phyloP scores from a whole-genome alignment of 2,888 invertebrate species.

The Spodoptera exigua region DNA sequence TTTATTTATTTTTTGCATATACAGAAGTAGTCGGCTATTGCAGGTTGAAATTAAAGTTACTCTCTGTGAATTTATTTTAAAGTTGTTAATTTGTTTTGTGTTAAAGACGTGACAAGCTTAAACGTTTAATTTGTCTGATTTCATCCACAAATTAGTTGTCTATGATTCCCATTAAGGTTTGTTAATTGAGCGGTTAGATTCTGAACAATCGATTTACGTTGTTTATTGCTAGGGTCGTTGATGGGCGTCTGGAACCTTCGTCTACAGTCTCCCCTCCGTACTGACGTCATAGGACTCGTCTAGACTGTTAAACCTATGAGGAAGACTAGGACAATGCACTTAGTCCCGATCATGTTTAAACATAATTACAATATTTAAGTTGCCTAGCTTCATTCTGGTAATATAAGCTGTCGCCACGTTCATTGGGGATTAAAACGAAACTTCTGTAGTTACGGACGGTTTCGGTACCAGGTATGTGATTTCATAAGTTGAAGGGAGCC shows the following conservation, averaged over 20 bases:
- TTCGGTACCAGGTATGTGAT: slow-evolving; percentile 65
- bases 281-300: slow-evolving; percentile 74
- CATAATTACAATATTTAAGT: background rate
- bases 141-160: slow-evolving; percentile 9
- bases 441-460: slow-evolving; percentile 50
- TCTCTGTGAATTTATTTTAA: too few relatives aligned
- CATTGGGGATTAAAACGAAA: slow-evolving; percentile 50
- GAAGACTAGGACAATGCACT: slow-evolving; percentile 74
- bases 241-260: slow-evolving; percentile 52
- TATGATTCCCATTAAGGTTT: slow-evolving; percentile 5
- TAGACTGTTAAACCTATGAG: slow-evolving; percentile 74
- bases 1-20: too few relatives aligned
- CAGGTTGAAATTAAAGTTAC: too few relatives aligned
- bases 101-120: too few relatives aligned
- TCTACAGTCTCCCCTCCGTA: slow-evolving; percentile 54
- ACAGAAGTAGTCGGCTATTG: too few relatives aligned
- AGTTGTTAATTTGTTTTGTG: too few relatives aligned
- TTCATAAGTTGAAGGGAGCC: slow-evolving; percentile 70
- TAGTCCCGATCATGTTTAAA: slow-evolving; percentile 15
- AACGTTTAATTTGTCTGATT: slow-evolving; percentile 5
- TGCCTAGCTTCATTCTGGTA: slow-evolving; percentile 1
- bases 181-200: slow-evolving; percentile 23
- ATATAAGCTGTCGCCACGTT: slow-evolving; percentile 22
- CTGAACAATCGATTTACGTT: slow-evolving; percentile 33
- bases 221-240: slow-evolving; percentile 36